Evolutionary conservation across 2,797 vertebrate genomes (phyloP).

Genomic region (Cephalopachus bancanus): DNA sequence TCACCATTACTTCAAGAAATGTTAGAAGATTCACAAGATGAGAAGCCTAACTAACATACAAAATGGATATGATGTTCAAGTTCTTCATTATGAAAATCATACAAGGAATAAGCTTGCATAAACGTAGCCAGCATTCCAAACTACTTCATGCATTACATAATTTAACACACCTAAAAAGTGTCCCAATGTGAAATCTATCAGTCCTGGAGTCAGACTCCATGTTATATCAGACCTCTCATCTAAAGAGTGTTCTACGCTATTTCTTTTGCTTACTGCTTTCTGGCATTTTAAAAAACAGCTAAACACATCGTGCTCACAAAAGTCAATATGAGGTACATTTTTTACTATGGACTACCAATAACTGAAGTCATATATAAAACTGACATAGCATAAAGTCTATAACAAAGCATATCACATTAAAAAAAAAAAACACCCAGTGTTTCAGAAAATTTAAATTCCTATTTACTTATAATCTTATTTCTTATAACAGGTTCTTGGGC

Average conservation of each 20-base stretch:
- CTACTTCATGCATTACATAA: neutral
- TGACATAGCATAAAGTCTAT: slow-evolving; percentile 35
- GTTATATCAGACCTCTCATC: neutral
- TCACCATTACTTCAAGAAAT: slow-evolving; percentile 25
- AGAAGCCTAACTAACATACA: slow-evolving; percentile 28
- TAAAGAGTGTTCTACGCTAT: slow-evolving; percentile 6
- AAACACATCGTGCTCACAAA: neutral
- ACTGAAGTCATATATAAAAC: slow-evolving; percentile 47
- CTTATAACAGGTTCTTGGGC: neutral
- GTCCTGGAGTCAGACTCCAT: neutral
- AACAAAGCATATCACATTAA: slow-evolving; percentile 1
- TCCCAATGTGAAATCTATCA: slow-evolving; percentile 53
- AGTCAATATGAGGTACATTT: neutral
- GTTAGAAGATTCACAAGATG: slow-evolving; percentile 51
- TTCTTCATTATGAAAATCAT: slow-evolving; percentile 68
- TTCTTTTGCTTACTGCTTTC: slow-evolving; percentile 59
- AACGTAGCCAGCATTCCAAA: slow-evolving; percentile 64
- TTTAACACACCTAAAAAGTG: slow-evolving; percentile 51
- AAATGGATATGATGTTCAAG: slow-evolving; percentile 40
- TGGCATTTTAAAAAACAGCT: slow-evolving; percentile 47
- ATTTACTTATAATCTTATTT: slow-evolving; percentile 53
- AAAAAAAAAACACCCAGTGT: neutral
- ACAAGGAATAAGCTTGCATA: slow-evolving; percentile 49
- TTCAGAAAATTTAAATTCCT: slow-evolving; percentile 49
- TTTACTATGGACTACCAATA: slow-evolving; percentile 58